Evolutionary conservation across 2,888 invertebrate genomes (phyloP), one percentile per base, ranked within the genome.

Genomic region (Steinernema hermaphroditum): DNA sequence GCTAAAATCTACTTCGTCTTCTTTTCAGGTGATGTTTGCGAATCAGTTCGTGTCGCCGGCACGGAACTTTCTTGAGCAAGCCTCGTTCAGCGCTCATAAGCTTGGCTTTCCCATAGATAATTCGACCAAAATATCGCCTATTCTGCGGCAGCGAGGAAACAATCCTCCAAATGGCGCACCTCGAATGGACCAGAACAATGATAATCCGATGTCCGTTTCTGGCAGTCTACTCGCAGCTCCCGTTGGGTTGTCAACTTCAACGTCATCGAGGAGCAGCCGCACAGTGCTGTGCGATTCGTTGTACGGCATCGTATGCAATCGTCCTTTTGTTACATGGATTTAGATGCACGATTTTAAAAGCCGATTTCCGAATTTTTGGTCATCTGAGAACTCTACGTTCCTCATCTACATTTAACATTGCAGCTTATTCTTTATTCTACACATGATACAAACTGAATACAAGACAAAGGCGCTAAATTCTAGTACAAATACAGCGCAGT

Each of bases 41-140:
- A 50, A 24, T 22, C 22, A 50, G 22, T 50, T 50, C 50, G 46
- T n/a, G 46, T 22, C 19, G 12, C 50, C 46, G 46, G 27, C 54
- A 32, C 62, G 32, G 29, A 29, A 29, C 16, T 32, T 14, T 9
- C 4, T 62, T 29, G 62, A 62, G 62, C 62, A 62, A 1, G 16
- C 62, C 8, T 62, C 62, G 16, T 62, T 62, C 34, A 27, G 27
- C 2, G 34, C 16, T 12, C 19, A 29, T 2, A 46, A 46, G 22
- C 62, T 62, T 14, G 62, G 62, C 27, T 62, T 32, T 14, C 62
- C 62, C 62, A 62, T 62, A 29, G 62, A 32, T 1, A 62, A 62
- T 29, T 62, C 62, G 8, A 62, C 62, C 1, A 32, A 62, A 29
- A 62, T 62, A 22, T 62, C 62, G 16, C 62, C 62, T 1, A 32